phyloP scores from a whole-genome alignment of 2,113 vertebrate species.

The Cardinalis cardinalis region DNA sequence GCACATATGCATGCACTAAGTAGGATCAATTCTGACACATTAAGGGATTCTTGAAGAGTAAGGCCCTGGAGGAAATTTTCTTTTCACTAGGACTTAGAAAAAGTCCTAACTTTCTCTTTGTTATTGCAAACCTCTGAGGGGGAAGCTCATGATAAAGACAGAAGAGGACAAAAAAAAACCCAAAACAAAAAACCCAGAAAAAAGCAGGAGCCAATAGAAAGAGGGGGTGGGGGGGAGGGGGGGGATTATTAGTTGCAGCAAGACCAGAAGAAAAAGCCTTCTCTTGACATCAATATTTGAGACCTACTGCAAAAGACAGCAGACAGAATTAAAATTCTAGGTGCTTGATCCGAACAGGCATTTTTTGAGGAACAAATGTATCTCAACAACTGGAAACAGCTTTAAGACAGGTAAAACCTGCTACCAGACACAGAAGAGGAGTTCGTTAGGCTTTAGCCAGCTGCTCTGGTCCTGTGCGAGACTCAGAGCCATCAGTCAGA shows the following conservation, averaged over 20 bases:
- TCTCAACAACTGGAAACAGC: background rate
- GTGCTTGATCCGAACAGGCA: background rate
- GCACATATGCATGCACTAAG: accelerated
- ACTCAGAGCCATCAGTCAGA: background rate
- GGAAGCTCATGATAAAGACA: background rate
- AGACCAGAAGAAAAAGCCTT: background rate
- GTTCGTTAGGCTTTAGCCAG: background rate
- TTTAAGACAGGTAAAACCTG: background rate
- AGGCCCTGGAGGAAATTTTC: background rate
- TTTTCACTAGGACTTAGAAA: background rate
- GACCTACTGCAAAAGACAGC: background rate
- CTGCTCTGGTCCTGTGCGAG: background rate
- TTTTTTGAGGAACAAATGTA: background rate
- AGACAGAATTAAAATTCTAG: background rate
- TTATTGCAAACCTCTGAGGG: background rate
- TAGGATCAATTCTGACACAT: background rate
- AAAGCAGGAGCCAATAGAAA: background rate
- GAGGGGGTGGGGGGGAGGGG: accelerated
- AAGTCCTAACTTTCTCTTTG: background rate
- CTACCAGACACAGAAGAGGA: accelerated
- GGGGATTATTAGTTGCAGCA: background rate
- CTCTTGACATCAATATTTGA: background rate
- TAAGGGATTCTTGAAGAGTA: background rate
- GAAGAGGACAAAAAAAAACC: background rate
- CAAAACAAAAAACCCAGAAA: background rate